These are phyloP conservation scores for Macrobrachium nipponense DNA, from an alignment of 1,140 invertebrate genomes.

Conservation along the genomic window DNA sequence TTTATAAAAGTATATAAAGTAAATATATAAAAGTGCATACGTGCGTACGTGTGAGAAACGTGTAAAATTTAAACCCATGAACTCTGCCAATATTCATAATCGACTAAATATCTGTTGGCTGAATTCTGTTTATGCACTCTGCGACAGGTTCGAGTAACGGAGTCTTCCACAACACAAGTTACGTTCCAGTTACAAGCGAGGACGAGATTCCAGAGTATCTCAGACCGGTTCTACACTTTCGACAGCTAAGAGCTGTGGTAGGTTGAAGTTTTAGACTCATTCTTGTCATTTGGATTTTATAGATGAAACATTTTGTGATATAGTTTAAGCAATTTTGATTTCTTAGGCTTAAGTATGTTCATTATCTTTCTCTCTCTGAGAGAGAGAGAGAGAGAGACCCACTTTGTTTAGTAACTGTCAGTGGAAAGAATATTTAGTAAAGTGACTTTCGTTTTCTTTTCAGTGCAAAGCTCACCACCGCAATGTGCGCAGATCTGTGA, in stretches of 20 bases:
- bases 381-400: too few species aligned
- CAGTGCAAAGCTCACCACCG: conserved; percentile 47
- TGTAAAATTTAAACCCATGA: not conserved
- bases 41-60: too few species aligned
- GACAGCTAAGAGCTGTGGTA: conserved; percentile 39
- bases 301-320: not conserved
- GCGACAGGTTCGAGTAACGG: conserved; percentile 25
- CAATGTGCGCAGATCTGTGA: not conserved
- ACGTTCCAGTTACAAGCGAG: conserved; percentile 34
- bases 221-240: conserved; percentile 48
- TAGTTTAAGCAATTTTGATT: too few species aligned
- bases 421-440: not conserved
- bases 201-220: conserved; percentile 44
- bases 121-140: not conserved
- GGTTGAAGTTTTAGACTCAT: not conserved
- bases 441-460: not conserved
- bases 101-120: too few species aligned
- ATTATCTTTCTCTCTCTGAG: not conserved
- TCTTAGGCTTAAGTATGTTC: too few species aligned
- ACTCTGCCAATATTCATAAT: not conserved
- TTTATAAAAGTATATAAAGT: too few species aligned
- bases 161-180: conserved; percentile 23
- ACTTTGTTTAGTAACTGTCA: too few species aligned
- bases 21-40: too few species aligned
- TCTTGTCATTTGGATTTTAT: not conserved